Percentiles rank a stretch among this genome's conserved stretches.
Evolutionary conservation across 1,140 invertebrate species (phyloP).

Genomic region (Bombus confusus): DNA sequence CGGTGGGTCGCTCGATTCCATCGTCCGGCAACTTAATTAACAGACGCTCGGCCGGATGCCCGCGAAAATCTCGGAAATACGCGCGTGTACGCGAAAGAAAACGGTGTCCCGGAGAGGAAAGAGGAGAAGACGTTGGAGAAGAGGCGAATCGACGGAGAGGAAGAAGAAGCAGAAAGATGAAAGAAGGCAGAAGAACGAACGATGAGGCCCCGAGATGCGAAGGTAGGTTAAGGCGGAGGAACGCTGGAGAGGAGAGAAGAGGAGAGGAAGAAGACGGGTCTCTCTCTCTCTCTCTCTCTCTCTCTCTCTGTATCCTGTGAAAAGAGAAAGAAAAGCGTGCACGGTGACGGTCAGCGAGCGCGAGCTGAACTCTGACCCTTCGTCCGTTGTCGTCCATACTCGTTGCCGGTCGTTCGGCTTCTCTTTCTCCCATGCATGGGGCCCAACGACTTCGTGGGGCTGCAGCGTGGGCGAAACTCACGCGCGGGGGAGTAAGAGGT

Average conservation of each 20-base stretch:
- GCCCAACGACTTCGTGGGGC: conserved; percentile 65
- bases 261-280: background rate
- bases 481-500: conserved; percentile 60
- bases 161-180: conserved; percentile 6
- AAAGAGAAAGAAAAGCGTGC: conserved; percentile 78
- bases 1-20: conserved; percentile 19
- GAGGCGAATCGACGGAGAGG: background rate
- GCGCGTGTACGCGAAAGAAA: background rate
- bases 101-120: background rate
- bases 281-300: background rate
- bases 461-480: conserved; percentile 77
- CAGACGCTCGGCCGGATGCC: background rate
- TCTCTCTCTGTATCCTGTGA: background rate
- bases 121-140: background rate
- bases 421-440: conserved; percentile 49
- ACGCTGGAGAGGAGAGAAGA: background rate
- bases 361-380: conserved; percentile 81
- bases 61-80: conserved; percentile 20
- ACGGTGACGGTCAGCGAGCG: conserved; percentile 82
- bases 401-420: conserved; percentile 44
- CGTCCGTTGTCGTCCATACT: conserved; percentile 66
- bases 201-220: conserved; percentile 11
- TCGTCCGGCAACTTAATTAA: conserved; percentile 33
- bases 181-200: conserved; percentile 34
- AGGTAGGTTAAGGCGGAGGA: too few relatives aligned